Percentiles rank a stretch among this genome's conserved stretches.
phyloP scores from a whole-genome alignment of 2,113 vertebrate genomes.

The Herpetotheres cachinnans region DNA sequence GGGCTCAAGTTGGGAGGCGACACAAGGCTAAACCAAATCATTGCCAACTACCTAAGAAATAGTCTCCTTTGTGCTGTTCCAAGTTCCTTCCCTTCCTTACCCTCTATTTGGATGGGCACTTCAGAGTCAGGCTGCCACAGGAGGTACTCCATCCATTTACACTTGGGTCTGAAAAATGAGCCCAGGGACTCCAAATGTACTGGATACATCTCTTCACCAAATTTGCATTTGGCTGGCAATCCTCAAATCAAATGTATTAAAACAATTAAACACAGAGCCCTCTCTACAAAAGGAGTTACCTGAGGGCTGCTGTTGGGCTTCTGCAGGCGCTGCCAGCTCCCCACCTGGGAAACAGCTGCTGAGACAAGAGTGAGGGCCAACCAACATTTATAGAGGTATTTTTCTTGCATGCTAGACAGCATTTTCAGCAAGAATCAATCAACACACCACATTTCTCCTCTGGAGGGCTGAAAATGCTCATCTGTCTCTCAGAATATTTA shows the following conservation, averaged over 20 bases:
- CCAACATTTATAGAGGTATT: not conserved
- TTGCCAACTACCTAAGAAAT: not conserved
- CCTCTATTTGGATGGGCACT: not conserved
- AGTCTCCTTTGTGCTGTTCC: no score
- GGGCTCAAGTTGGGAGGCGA: not conserved
- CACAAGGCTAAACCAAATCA: not conserved
- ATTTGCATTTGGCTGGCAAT: not conserved
- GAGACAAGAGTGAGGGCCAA: not conserved
- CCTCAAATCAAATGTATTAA: not conserved
- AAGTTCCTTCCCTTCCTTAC: not conserved
- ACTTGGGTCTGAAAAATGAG: not conserved
- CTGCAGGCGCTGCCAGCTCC: not conserved
- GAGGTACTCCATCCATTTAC: not conserved
- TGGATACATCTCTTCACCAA: not conserved
- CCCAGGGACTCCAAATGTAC: not conserved
- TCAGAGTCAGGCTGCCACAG: not conserved
- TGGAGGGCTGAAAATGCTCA: not conserved
- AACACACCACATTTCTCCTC: not conserved
- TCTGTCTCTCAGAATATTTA: not conserved
- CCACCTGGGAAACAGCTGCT: not conserved
- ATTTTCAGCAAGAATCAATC: not conserved
- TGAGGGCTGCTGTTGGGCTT: not conserved
- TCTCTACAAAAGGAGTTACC: not conserved
- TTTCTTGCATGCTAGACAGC: not conserved
- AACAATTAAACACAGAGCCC: not conserved